These are phyloP conservation scores for Tanytarsus gracilentus DNA, from an alignment of 2,888 invertebrate species.

Conservation along the genomic window DNA sequence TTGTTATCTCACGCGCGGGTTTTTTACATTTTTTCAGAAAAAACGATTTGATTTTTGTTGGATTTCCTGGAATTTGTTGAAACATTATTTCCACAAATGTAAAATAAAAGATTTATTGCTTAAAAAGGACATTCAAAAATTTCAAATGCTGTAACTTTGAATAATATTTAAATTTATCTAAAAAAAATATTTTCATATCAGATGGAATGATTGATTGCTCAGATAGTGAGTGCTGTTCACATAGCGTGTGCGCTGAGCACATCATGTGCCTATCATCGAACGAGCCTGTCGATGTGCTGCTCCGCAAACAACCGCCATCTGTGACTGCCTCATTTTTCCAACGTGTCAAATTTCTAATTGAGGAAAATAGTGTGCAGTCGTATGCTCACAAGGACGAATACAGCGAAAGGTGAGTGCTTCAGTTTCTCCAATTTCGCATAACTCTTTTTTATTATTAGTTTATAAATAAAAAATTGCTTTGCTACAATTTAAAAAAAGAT, in stretches of 20 bases:
- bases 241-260: conserved; percentile 76
- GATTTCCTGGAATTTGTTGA: no score
- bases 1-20: no score
- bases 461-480: conserved; percentile 4
- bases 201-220: conserved; percentile 98
- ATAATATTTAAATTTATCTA: not conserved
- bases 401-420: conserved; percentile 85
- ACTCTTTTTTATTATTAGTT: conserved; percentile 3
- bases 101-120: no score
- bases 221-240: conserved; percentile 96
- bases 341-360: conserved; percentile 93
- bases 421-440: conserved; percentile 33
- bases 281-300: conserved; percentile 96
- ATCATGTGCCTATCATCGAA: conserved; percentile 93
- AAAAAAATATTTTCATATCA: conserved; percentile 38
- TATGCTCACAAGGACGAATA: conserved; percentile 97
- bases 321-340: conserved; percentile 97
- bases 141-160: no score
- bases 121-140: no score
- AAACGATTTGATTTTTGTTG: no score
- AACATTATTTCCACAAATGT: no score
- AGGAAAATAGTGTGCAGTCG: conserved; percentile 96
- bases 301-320: conserved; percentile 91
- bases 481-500: conserved; percentile 12
- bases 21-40: no score